Conservation (phyloP, 2,113 vertebrate species). For the Oreotragus oreotragus region DNA sequence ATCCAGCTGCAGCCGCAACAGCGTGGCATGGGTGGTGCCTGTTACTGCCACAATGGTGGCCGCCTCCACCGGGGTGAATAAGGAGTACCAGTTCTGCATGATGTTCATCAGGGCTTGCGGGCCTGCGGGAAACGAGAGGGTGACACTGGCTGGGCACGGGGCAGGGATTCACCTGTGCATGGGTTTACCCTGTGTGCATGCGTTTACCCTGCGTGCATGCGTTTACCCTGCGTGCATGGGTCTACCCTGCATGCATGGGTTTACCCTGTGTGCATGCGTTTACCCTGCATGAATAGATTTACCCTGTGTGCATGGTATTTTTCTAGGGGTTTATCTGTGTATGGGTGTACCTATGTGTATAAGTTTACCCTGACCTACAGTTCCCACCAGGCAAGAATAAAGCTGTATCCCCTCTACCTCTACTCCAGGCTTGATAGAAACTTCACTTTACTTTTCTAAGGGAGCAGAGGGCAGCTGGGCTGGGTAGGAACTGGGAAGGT, state of each 20-base stretch:
- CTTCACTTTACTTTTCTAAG: background rate
- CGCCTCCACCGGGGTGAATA: conserved; percentile 79
- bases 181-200: background rate
- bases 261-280: background rate
- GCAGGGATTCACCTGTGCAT: background rate
- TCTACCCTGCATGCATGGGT: background rate
- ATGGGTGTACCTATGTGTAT: too few species aligned
- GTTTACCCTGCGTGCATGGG: background rate
- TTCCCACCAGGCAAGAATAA: background rate
- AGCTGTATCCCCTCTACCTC: background rate
- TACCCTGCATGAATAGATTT: background rate
- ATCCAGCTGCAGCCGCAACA: conserved; percentile 75
- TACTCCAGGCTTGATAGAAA: background rate
- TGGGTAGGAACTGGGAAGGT: background rate
- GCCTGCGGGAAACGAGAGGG: conserved; percentile 35
- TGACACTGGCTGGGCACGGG: background rate
- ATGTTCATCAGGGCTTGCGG: conserved; percentile 75
- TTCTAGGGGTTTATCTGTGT: too few species aligned
- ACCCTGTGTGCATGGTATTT: too few species aligned
- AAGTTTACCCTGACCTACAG: background rate
- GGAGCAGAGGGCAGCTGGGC: background rate
- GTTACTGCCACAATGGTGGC: conserved; percentile 78
- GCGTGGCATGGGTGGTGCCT: conserved; percentile 72
- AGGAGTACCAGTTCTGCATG: conserved; percentile 80
- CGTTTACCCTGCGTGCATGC: accelerated